Conservation (phyloP, 2,113 vertebrate genomes). For the Elachura formosa region DNA sequence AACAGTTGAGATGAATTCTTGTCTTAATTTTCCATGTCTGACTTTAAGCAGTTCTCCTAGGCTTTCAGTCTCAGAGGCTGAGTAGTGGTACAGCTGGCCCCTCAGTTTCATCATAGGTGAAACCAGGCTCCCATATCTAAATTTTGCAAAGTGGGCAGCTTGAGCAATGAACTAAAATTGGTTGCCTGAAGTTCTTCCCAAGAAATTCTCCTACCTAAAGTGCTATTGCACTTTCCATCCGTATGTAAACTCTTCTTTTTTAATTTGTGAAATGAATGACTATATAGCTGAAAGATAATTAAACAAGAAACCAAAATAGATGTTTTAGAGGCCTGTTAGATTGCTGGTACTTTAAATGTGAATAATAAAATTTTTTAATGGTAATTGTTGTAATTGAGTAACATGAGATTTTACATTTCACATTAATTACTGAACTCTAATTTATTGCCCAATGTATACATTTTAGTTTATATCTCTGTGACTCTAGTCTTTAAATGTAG, state of each 20-base stretch:
- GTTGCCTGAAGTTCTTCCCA: background rate
- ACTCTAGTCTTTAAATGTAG: background rate
- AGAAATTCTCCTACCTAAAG: background rate
- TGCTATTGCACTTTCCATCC: background rate
- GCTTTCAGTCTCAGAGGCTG: background rate
- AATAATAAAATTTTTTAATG: conserved; percentile 14
- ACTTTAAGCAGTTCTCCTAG: background rate
- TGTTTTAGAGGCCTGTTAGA: background rate
- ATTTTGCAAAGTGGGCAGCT: background rate
- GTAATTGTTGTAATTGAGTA: conserved; percentile 12
- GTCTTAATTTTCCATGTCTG: background rate
- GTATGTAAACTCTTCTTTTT: background rate
- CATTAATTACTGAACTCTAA: background rate
- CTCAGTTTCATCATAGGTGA: background rate
- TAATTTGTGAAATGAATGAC: conserved; percentile 10
- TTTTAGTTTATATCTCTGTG: background rate
- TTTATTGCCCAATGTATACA: background rate
- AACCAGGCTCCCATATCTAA: background rate
- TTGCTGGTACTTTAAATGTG: background rate
- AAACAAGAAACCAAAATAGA: background rate
- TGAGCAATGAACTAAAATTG: background rate
- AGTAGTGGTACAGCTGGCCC: background rate
- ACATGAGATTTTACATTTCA: conserved; percentile 11
- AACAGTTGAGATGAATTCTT: background rate
- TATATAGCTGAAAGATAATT: conserved; percentile 22